Evolutionary conservation across 1,140 invertebrate species (phyloP), one percentile per base, ranked within the genome.

Genomic region (Epicauta chinensis): DNA sequence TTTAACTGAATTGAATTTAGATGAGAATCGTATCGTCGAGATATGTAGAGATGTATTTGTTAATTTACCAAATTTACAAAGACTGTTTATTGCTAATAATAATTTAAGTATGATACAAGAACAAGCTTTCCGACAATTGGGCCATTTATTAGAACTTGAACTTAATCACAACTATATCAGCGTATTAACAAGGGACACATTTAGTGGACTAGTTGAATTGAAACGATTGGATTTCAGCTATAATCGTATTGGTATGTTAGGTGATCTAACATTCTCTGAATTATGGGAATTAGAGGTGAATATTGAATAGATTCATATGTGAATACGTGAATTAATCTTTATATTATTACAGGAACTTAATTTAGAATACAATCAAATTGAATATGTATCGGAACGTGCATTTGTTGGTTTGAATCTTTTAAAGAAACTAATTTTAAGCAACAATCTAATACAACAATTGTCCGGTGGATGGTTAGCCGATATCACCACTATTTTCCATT

Each of bases 351-450:
- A 79, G 51, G 83, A 87, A 51, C 70, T 91, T 43, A 74, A 86
- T 32, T 67, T 91, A 51, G 83, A 83, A 52, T 79, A 81, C 56
- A 91, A 91, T 71, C 73, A 77, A 35, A 80, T 87, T 40, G 70
- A 77, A 66, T 67, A 72, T 50, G 72, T 91, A 42, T 80, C 80
- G 6, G 79, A 82, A 34, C 78, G 80, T 15, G 86, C 87, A 1
- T 79, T 90, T 43, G 77, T 80, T 14, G 86, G 83, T 0, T 67
- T 90, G 61, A 78, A 76, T 41, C 80, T 81, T 53, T 70, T 91
- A 40, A 72, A 75, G 60, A 78, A 79, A 46, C 69, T 91, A 38
- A 78, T 75, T 55, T 74, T 91, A 16, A 80, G 80, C 58, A 81
- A 84, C 53, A 91, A 91, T 73, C 78, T 81, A 59, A 72, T 91